Conservation (phyloP, 2,888 invertebrate genomes). For the Cryptops parisi region DNA sequence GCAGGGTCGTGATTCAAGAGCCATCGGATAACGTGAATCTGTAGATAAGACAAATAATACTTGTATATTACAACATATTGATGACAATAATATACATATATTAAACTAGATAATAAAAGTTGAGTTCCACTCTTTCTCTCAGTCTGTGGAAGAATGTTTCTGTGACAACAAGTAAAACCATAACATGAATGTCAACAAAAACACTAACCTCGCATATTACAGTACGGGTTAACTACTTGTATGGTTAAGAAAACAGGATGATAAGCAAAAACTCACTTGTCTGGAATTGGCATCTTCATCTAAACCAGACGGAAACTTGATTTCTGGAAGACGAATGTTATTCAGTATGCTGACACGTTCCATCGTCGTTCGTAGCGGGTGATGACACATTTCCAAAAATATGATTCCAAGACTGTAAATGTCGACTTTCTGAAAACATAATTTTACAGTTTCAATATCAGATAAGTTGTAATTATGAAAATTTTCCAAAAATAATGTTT, state of each 20-base stretch:
- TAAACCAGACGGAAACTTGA: slow-evolving; percentile 56
- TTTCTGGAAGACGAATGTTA: slow-evolving; percentile 51
- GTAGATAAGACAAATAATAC: neutral
- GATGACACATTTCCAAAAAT: slow-evolving; percentile 89
- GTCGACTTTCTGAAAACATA: slow-evolving; percentile 44
- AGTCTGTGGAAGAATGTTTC: too few species aligned
- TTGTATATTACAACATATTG: neutral
- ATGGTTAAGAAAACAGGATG: too few species aligned
- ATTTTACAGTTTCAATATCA: too few species aligned
- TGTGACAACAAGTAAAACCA: too few species aligned
- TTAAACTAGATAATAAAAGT: too few species aligned
- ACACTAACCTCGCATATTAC: too few species aligned
- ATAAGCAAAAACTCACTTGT: slow-evolving; percentile 33
- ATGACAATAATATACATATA: neutral
- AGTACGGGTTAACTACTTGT: too few species aligned
- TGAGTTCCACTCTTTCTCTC: too few species aligned
- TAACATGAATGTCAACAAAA: too few species aligned
- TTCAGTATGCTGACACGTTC: slow-evolving; percentile 67
- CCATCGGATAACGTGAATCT: slow-evolving; percentile 40
- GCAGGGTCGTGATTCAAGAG: slow-evolving; percentile 71
- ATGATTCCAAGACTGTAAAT: slow-evolving; percentile 80
- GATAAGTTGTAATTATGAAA: too few species aligned
- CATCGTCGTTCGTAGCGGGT: slow-evolving; percentile 70
- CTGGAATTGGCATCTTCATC: slow-evolving; percentile 40
- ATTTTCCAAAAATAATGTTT: neutral